Evolutionary conservation across 1,140 invertebrate genomes (phyloP).

Genomic region (Brachionus sp.): DNA sequence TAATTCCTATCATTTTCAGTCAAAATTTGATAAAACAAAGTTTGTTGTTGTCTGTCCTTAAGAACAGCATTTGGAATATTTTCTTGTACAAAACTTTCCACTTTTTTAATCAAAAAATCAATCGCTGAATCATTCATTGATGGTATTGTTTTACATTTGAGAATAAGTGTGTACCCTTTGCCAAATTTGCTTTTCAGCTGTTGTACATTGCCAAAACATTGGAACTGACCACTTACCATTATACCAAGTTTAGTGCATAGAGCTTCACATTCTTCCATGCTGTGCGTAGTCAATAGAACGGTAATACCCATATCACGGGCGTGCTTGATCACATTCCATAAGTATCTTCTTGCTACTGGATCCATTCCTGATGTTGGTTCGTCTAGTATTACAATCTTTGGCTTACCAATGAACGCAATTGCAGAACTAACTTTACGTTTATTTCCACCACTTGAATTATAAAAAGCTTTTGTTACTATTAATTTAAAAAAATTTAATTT

Average conservation of each 20-base stretch:
- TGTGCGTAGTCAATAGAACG: constrained; percentile 51
- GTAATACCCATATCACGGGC: constrained; percentile 48
- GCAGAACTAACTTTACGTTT: constrained; percentile 90
- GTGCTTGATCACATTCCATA: constrained; percentile 41
- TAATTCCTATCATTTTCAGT: neutral
- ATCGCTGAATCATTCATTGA: neutral
- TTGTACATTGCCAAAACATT: constrained; percentile 52
- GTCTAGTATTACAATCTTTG: constrained; percentile 59
- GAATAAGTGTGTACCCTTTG: constrained; percentile 61
- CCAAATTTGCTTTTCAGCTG: constrained; percentile 51
- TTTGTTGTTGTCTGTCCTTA: constrained; percentile 33
- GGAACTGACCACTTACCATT: constrained; percentile 53
- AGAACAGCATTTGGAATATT: constrained; percentile 31
- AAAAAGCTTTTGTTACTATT: too few species aligned
- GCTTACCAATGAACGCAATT: constrained; percentile 71
- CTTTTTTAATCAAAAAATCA: neutral
- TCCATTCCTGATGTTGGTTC: constrained; percentile 49
- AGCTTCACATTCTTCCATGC: constrained; percentile 50
- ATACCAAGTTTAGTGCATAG: constrained; percentile 52
- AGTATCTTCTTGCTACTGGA: constrained; percentile 41
- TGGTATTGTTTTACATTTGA: constrained; percentile 48
- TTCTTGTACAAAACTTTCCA: constrained; percentile 27
- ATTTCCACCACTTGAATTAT: constrained; percentile 66
- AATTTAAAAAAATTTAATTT: too few species aligned
- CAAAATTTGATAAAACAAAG: constrained; percentile 39